A percentile compares a stretch with the other conserved stretches of the same genome.
Conservation (phyloP, 2,113 vertebrate genomes). For the Gobiocypris rarus region DNA sequence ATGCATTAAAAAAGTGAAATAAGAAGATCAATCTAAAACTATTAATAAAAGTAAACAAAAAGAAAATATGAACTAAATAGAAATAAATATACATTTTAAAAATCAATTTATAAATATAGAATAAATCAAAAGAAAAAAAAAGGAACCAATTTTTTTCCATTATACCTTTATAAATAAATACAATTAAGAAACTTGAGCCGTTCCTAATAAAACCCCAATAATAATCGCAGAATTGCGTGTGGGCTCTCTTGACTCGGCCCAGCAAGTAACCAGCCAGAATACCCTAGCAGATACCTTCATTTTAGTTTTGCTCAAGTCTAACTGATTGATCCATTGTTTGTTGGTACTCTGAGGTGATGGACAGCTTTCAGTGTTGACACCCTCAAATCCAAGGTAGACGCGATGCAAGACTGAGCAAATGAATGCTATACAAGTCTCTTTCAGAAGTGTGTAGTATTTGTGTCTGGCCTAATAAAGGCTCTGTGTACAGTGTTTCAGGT, state of each 20-base stretch:
- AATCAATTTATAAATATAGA: too few relatives aligned
- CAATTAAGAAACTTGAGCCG: too few relatives aligned
- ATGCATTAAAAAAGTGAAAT: too few relatives aligned
- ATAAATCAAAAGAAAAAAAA: too few relatives aligned
- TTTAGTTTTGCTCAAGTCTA: not conserved
- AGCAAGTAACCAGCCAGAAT: not conserved
- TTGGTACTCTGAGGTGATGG: not conserved
- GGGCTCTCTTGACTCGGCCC: not conserved
- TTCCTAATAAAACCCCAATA: too few relatives aligned
- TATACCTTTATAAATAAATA: too few relatives aligned
- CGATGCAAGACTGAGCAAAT: not conserved
- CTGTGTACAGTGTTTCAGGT: not conserved
- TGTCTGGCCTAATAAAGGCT: conserved; percentile 16
- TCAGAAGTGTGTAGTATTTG: not conserved
- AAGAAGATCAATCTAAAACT: too few relatives aligned
- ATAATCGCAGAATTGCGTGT: not conserved
- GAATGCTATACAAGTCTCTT: not conserved
- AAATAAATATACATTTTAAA: too few relatives aligned
- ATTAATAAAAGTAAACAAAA: too few relatives aligned
- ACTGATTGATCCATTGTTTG: not conserved
- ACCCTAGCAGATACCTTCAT: not conserved
- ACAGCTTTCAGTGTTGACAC: not conserved
- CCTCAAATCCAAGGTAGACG: not conserved
- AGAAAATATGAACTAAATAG: too few relatives aligned
- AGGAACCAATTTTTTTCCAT: too few relatives aligned